Percentiles rank a stretch among this genome's conserved stretches.
Conservation (phyloP, 2,888 invertebrate genomes). For the Andrena hattorfiana region DNA sequence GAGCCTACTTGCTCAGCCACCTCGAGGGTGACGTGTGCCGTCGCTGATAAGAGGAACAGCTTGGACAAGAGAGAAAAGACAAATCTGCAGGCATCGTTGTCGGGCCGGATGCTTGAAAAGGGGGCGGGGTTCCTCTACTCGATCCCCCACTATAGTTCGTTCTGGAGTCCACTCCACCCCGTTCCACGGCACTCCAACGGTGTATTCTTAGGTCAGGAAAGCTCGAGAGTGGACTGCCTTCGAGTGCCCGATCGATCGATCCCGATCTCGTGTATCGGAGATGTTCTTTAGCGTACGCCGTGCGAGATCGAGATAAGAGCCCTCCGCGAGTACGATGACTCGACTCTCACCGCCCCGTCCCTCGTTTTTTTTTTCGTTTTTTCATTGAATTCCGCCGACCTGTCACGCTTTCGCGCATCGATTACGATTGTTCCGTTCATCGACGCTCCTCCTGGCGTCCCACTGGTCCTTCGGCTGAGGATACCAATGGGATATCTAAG, state of each 20-base stretch:
- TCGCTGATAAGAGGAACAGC: slow-evolving; percentile 28
- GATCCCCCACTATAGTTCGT: slow-evolving; percentile 62
- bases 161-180: slow-evolving; percentile 74
- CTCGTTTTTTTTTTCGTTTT: slow-evolving; percentile 59
- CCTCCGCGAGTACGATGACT: slow-evolving; percentile 68
- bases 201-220: slow-evolving; percentile 82
- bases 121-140: slow-evolving; percentile 62
- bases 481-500: background rate
- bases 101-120: slow-evolving; percentile 62
- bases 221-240: slow-evolving; percentile 81
- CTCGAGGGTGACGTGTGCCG: slow-evolving; percentile 30
- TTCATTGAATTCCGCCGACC: slow-evolving; percentile 11
- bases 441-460: slow-evolving; percentile 8
- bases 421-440: slow-evolving; percentile 2
- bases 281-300: slow-evolving; percentile 56
- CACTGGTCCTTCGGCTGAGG: background rate
- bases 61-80: slow-evolving; percentile 62
- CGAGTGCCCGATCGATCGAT: slow-evolving; percentile 79
- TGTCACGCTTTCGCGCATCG: background rate
- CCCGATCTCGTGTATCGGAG: slow-evolving; percentile 69
- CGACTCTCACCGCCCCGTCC: slow-evolving; percentile 41
- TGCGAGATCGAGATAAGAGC: slow-evolving; percentile 56
- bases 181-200: slow-evolving; percentile 73
- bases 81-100: slow-evolving; percentile 72
- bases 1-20: background rate